A percentile compares a stretch with the other conserved stretches of the same genome.
phyloP scores from a whole-genome alignment of 2,888 invertebrate genomes.

The Sympetrum striolatum region DNA sequence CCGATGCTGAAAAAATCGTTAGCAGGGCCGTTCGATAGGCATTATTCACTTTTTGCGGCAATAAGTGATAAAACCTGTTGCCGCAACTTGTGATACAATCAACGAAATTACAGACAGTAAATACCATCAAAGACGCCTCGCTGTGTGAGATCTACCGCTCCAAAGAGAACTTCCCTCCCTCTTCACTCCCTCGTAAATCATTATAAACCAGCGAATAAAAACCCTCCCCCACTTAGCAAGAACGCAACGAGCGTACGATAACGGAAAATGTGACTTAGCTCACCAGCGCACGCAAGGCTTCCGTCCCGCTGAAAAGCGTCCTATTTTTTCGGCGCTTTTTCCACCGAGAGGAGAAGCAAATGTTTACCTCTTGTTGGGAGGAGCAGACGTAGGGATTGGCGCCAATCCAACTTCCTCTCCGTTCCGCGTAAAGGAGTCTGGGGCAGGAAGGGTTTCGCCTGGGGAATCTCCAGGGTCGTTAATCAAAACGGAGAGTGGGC shows the following conservation, averaged over 20 bases:
- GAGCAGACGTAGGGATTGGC: background rate
- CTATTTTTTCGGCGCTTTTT: background rate
- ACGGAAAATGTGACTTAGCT: background rate
- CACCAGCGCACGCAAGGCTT: background rate
- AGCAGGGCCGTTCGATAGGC: too few species aligned
- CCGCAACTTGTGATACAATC: too few species aligned
- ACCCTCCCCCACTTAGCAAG: background rate
- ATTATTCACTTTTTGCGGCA: too few species aligned
- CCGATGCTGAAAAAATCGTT: too few species aligned
- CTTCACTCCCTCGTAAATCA: too few species aligned
- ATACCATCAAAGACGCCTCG: too few species aligned
- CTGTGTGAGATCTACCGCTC: too few species aligned
- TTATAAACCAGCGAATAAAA: too few species aligned
- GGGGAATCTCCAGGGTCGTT: constrained; percentile 19
- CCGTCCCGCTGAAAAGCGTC: background rate
- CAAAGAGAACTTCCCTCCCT: too few species aligned
- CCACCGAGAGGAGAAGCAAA: background rate
- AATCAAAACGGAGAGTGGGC: background rate
- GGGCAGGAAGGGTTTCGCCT: background rate
- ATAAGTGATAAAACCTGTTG: too few species aligned
- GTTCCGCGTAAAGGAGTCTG: background rate
- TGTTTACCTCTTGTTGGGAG: constrained; percentile 25
- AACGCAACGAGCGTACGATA: background rate
- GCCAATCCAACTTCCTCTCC: constrained; percentile 16
- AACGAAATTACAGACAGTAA: too few species aligned